Conservation (phyloP, 2,797 vertebrate species). For the Enteromius anoplus region DNA sequence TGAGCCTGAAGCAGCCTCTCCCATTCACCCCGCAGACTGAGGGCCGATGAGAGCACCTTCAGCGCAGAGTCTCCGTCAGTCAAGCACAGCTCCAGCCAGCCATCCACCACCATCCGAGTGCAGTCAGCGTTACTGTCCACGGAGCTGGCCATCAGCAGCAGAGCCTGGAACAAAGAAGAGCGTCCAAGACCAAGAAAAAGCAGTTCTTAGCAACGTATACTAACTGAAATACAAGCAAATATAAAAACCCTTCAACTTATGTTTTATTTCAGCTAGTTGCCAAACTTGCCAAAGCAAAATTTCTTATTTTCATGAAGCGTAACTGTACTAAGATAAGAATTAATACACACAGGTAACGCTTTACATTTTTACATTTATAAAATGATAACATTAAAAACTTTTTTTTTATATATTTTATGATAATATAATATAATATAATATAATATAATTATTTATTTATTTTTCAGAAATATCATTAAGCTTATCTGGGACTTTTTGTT, state of each 20-base stretch:
- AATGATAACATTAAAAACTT: too few relatives aligned
- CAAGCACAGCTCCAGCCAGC: conserved; percentile 87
- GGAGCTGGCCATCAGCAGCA: conserved; percentile 84
- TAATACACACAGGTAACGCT: too few relatives aligned
- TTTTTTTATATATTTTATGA: too few relatives aligned
- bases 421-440: too few relatives aligned
- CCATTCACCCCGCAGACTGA: conserved; percentile 78
- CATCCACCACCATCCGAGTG: conserved; percentile 84
- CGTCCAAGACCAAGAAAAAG: neutral
- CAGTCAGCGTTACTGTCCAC: conserved; percentile 89
- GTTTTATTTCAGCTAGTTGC: neutral
- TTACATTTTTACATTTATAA: too few relatives aligned
- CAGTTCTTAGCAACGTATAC: neutral
- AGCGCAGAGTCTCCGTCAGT: conserved; percentile 67
- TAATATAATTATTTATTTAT: too few relatives aligned
- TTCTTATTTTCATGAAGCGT: neutral
- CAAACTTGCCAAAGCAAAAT: neutral
- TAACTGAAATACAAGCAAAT: neutral
- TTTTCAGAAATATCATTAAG: too few relatives aligned
- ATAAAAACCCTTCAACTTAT: neutral
- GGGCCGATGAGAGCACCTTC: conserved; percentile 70
- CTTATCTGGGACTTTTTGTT: neutral
- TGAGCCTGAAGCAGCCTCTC: conserved; percentile 80
- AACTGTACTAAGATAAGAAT: neutral
- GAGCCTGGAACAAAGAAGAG: conserved; percentile 69